These are phyloP conservation scores for Prionace glauca DNA, from an alignment of 2,797 vertebrate species.

Conservation along the genomic window DNA sequence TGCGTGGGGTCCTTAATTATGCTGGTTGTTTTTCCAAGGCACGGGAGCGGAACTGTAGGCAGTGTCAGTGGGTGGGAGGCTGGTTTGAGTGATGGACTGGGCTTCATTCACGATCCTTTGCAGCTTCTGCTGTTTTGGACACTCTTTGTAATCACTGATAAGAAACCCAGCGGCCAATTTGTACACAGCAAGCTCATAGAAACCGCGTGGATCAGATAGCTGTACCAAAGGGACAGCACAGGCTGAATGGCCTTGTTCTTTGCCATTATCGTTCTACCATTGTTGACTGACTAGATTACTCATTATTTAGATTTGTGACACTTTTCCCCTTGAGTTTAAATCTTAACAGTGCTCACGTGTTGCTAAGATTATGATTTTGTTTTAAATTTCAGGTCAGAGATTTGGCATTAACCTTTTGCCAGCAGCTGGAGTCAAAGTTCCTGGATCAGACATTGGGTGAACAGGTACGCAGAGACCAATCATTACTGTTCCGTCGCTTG, in stretches of 20 bases:
- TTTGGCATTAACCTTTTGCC: slow-evolving; percentile 73
- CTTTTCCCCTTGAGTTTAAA: neutral
- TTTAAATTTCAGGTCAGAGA: slow-evolving; percentile 73
- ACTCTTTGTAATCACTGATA: neutral
- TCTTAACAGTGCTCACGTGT: neutral
- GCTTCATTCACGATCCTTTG: too few species aligned
- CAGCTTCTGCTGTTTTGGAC: too few species aligned
- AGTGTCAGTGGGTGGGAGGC: too few species aligned
- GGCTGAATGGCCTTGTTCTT: neutral
- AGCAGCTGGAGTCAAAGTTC: slow-evolving; percentile 88
- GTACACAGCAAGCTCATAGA: neutral
- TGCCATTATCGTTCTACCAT: neutral
- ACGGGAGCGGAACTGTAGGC: too few species aligned
- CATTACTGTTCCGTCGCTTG: neutral
- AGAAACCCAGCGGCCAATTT: neutral
- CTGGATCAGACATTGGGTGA: slow-evolving; percentile 78
- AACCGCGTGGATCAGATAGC: neutral
- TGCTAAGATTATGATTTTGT: neutral
- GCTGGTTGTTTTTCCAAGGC: too few species aligned
- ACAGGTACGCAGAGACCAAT: slow-evolving; percentile 65
- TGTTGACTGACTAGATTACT: neutral
- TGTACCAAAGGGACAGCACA: neutral
- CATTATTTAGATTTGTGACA: neutral
- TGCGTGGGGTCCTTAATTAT: too few species aligned
- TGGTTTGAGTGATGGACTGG: too few species aligned